Evolutionary conservation across 1,140 invertebrate species (phyloP), one percentile per base, ranked within the genome.

Genomic region (Muscidifurax raptorellus): DNA sequence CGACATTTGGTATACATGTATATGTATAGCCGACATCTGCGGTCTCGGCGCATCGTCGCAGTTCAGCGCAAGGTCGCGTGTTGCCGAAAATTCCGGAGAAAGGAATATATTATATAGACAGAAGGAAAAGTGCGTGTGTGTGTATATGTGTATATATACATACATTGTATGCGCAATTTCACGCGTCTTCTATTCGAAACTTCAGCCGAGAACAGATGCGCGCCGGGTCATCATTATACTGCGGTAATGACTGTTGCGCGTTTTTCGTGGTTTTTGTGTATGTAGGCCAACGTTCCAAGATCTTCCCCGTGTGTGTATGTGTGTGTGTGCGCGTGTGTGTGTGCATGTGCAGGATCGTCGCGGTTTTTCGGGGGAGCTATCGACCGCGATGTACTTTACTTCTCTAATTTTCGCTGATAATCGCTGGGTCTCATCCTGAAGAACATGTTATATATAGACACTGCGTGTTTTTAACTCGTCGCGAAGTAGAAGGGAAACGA

Each of bases 101-200:
- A 59, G 52, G 52, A 18, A 52, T 15, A 52, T 1, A 44, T 9
- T 44, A 44, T 44, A 44, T 47, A 4, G 12, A 47, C 44, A 3
- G 15, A 13, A 10, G 7, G 36, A 40, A 40, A 40, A 40, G 7
- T 47, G 28, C 72, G 5, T 72, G 69, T 18, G 27, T 30, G 4
- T 72, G 27, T 72, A 72, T 27, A 72, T 32, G 27, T 28, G 27
- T n/a, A 72, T 74, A 74, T 32, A 28, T 2, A 13, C 27, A 64
- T 30, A 64, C 52, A 36, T 22, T 72, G 32, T 72, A 72, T 36
- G 18, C 15, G 79, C 25, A 81, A 81, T 81, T 81, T 72, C 79
- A 74, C 80, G 71, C 80, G 12, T 44, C 36, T 80, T 28, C 25
- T 75, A 52, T 76, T 28, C 25, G 22, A 15, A 22, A 32, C 18